Conservation (phyloP, 2,888 invertebrate genomes). For the Tiliacea citrago region DNA sequence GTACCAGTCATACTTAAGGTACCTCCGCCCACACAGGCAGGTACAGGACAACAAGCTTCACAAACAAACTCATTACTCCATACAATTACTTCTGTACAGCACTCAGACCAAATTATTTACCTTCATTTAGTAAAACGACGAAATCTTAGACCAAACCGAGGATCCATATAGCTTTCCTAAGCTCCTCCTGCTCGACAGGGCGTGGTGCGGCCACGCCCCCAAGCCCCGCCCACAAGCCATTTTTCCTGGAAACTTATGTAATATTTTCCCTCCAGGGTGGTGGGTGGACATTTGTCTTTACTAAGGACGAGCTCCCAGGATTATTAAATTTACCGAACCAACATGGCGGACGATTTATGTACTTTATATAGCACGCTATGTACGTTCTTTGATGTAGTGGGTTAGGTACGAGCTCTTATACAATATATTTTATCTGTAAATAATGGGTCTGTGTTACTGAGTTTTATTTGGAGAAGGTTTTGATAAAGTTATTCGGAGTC, state of each 20-base stretch:
- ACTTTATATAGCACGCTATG: slow-evolving; percentile 66
- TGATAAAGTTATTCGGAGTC: slow-evolving; percentile 28
- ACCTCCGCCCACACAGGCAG: not conserved
- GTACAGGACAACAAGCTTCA: slow-evolving; percentile 22
- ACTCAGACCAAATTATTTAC: slow-evolving; percentile 69
- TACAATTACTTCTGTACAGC: slow-evolving; percentile 48
- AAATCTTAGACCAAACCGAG: slow-evolving; percentile 53
- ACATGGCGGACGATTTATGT: slow-evolving; percentile 75
- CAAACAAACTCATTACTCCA: slow-evolving; percentile 63
- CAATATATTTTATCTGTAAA: slow-evolving; percentile 63
- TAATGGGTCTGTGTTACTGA: slow-evolving; percentile 52
- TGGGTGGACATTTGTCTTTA: slow-evolving; percentile 83
- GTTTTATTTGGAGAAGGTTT: slow-evolving; percentile 49
- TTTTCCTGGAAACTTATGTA: slow-evolving; percentile 76
- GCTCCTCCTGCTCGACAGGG: slow-evolving; percentile 65
- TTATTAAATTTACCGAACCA: slow-evolving; percentile 85
- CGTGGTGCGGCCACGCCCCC: slow-evolving; percentile 71
- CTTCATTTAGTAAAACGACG: slow-evolving; percentile 59
- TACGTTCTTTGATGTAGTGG: slow-evolving; percentile 70
- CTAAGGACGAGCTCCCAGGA: slow-evolving; percentile 74
- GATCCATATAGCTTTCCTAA: slow-evolving; percentile 40
- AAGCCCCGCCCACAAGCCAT: slow-evolving; percentile 61
- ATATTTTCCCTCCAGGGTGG: slow-evolving; percentile 77
- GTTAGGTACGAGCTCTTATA: slow-evolving; percentile 54
- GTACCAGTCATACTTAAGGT: too few relatives aligned